Base-by-base conservation (phyloP, 2,797 vertebrate species). In the Notolepis coatsorum region DNA sequence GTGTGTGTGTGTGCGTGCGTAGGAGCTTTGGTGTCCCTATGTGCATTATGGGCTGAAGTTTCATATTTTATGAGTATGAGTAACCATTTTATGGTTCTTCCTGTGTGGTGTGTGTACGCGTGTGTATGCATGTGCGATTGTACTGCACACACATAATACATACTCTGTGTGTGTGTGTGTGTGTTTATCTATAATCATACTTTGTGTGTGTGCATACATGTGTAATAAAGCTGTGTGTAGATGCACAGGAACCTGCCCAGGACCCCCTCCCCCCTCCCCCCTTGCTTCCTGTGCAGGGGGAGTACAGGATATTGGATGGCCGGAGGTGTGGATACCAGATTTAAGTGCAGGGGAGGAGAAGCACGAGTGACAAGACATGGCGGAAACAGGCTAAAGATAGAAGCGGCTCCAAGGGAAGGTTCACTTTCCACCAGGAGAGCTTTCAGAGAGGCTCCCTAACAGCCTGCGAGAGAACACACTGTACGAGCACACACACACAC, bases 351-450 rank as follows among this genome's bases (percentile, higher is more conserved):
- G 65, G 70, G 81, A 81, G 77, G 73, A 83, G 73, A 84, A n/a
- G 77, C 84, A 83, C 62, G 50, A 77, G 85, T 89, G 90, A 87
- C 88, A 84, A 80, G 87, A 88, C 67, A 61, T 49, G 60, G 75
- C 72, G 72, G 87, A 88, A 87, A 80, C 46, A 42, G 64, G 79
- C 84, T 90, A 92, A 91, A 92, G 75, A 91, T 92, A 92, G 91
- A 71, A 79, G 65, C 61, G 43, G 53, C 71, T 74, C 72, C 8
- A 4, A 28, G 53, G 65, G 54, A 61, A 65, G 68, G 62, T 49
- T 85, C 72, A 81, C 84, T 80, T 88, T 88, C 74, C 82, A 84
- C 61, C 47, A 76, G 65, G 71, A 74, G 47, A 70, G 43, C 75
- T 80, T 57, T 71, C 66, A 65, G 71, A 65, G 71, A 78, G 73